Base-by-base conservation (phyloP, 2,113 vertebrate species). In the Tetrax tetrax region DNA sequence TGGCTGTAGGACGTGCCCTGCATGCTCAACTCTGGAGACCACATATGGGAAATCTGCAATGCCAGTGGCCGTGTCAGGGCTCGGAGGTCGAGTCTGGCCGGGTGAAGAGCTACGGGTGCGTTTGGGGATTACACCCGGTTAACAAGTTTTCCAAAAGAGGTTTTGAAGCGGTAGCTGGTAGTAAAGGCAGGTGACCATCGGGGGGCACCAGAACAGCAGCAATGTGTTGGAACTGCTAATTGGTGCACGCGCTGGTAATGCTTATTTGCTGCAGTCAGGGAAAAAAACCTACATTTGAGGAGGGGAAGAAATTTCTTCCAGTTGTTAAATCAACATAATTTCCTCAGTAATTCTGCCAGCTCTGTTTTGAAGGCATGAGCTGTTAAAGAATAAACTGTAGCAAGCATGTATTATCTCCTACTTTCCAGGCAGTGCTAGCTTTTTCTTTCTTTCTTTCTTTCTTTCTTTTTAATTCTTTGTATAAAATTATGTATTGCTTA, bases 141-240 rank as follows among this genome's bases (percentile, higher is more conserved):
- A 68, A 47, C 8, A 0, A 6, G 7, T 11, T 86, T 81, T 70
- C 75, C 47, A 0, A 0, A 9, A 1, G 25, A 31, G 64, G 33
- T 24, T 75, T 77, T 47, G 5, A 61, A 75, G 86, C 15, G 4
- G 5, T 23, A 11, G 79, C 17, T 41, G 23, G 87, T 11, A 75
- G 57, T 95, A 31, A 95, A 83, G 66, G 18, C 71, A 63, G 95
- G n/a, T 38, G 78, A 60, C 96, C 98, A 96, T 93, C 9, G 45
- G 96, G 95, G 96, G 97, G 95, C 70, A 79, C 92, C 95, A 97
- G 92, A 83, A 56, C 76, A 90, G 85, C 93, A 96, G 92, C 23
- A 95, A 97, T 96, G 17, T 7, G 8, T 6, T 7, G 43, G 29
- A 47, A 4, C 50, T 14, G 83, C 70, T 96, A 24, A 59, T 78